phyloP scores from a whole-genome alignment of 2,113 vertebrate species.

The Glareola pratincola region DNA sequence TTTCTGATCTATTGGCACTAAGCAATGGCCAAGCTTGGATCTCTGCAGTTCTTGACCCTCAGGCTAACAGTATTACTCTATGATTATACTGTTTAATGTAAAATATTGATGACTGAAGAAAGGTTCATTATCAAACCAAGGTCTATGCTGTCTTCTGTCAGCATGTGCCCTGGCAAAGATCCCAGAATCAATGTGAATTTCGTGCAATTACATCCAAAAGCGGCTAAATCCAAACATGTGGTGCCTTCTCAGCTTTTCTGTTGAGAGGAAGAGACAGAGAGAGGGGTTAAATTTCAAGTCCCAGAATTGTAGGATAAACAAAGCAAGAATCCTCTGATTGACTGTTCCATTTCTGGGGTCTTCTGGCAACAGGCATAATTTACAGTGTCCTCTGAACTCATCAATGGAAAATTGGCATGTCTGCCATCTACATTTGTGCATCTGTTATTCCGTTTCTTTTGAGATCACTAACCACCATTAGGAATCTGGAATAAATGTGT shows the following conservation, averaged over 20 bases:
- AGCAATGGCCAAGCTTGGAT: neutral
- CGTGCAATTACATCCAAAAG: neutral
- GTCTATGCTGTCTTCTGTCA: slow-evolving; percentile 33
- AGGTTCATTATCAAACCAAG: slow-evolving; percentile 37
- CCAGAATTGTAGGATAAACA: neutral
- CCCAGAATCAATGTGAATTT: slow-evolving; percentile 9
- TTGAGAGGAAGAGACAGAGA: neutral
- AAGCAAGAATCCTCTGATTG: neutral
- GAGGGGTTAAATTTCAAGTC: neutral
- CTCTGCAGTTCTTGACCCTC: neutral
- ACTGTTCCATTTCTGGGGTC: neutral
- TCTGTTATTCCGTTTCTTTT: slow-evolving; percentile 35
- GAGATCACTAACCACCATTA: slow-evolving; percentile 6
- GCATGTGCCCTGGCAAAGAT: slow-evolving; percentile 26
- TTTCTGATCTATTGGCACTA: neutral
- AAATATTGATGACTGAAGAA: slow-evolving; percentile 25
- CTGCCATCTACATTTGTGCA: neutral
- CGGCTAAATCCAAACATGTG: neutral
- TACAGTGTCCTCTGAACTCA: neutral
- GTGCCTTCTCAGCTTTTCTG: slow-evolving; percentile 27
- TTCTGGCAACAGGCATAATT: neutral
- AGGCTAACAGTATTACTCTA: neutral
- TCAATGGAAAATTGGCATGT: slow-evolving; percentile 7
- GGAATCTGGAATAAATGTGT: slow-evolving; percentile 18
- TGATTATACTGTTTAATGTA: neutral